Base-by-base conservation (phyloP, 1,140 invertebrate genomes). In the Monochamus saltuarius region DNA sequence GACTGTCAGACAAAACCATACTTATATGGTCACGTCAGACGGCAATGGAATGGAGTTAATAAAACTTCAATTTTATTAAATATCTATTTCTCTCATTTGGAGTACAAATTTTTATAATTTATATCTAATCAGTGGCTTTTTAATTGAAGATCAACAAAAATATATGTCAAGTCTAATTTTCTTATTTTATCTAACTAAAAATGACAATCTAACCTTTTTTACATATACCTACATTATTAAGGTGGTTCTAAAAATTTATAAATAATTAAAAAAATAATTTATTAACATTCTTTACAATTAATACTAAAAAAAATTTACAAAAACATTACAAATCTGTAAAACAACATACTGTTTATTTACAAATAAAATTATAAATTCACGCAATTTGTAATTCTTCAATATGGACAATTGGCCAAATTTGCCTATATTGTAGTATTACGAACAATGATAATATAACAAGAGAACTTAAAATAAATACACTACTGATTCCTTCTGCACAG, bases 231-330 rank as follows among this genome's bases (percentile, higher is more conserved):
- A 11, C 19, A 47, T 40, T 40, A 13, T n/a, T 40, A 13, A 14
- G 49, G 49, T 51, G 13, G n/a, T 51, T 13, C n/a, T 22, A 29
- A 35, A 36, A 51, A 14, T 11, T 16, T 11, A 35, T 11, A 14
- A 16, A 35, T 43, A 17, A 43, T 19, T 55, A 55, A 55, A 55
- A 55, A 55, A 55, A 55, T 55, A 55, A 43, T 55, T 55, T 55
- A 55, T 55, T 55, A 55, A 55, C 40, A 40, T 7, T 19, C 9
- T 16, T 39, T 40, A 17, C 19, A 1, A 40, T 29, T 19, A 54
- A 39, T 54, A 39, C 51, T 54, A 54, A 54, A 37, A 51, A 54
- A 54, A 54, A 54, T 54, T 39, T 54, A 54, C 51, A 54, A 54
- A 53, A 55, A 55, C 40, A 13, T 13, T 55, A 43, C 29, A 35